Evolutionary conservation across 2,888 invertebrate species (phyloP), one percentile per base, ranked within the genome.

Genomic region (Lapara coniferarum): DNA sequence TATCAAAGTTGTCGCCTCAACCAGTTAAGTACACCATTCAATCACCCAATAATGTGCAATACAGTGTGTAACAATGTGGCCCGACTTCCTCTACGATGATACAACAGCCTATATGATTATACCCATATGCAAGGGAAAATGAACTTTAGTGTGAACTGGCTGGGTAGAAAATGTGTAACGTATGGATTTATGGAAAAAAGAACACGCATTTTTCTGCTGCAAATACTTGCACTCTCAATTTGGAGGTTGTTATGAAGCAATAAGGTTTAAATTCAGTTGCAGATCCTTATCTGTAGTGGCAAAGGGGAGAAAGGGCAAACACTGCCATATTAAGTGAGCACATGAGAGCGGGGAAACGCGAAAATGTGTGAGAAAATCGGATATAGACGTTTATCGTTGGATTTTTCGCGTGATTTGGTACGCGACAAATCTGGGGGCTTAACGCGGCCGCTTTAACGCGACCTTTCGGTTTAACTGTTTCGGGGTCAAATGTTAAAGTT

Each of bases 11-110:
- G 91, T 91, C 91, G 84, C 81, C 77, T 85, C 82, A 85, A 82
- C 84, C 85, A 84, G 86, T 85, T 89, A 89, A 92, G 91, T 89
- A 88, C 84, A 83, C 85, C 89, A 90, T 92, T 93, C 92, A 93
- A 93, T 93, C 92, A 93, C 91, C 89, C 91, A 93, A 93, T 93
- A 93, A 93, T 92, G 92, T 90, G 91, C 92, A 92, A 91, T 92
- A 93, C 91, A 92, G 84, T 91, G 92, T 91, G 86, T 92, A 88
- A 93, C 92, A 93, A 90, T 91, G 92, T 93, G 90, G 90, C 89
- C 91, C 82, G 73, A 85, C 84, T 84, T 84, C 88, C 85, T 79
- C 78, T 80, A 75, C 72, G 58, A 71, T 72, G 74, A 74, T 78
- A 84, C 85, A 85, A 78, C 74, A 73, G 71, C 73, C 70, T 77